These are phyloP conservation scores for Catostylus mosaicus DNA, from an alignment of 30 jellyfish, hydroid and myxozoan genomes.

Conservation along the genomic window DNA sequence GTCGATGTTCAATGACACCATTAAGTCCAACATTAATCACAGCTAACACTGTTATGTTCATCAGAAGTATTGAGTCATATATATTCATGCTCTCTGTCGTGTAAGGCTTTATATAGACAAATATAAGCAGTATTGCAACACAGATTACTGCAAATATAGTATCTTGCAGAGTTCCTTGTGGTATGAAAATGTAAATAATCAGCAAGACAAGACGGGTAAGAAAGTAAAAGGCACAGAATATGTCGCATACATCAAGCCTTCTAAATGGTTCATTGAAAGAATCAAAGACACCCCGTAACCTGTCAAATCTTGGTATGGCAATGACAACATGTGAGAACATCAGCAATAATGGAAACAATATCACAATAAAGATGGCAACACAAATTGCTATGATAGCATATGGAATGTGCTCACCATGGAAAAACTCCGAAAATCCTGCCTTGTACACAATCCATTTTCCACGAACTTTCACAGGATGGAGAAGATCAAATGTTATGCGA, in stretches of 20 bases:
- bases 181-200: conserved; percentile 26
- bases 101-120: conserved; percentile 72
- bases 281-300: conserved; percentile 61
- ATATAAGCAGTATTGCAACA: conserved; percentile 35
- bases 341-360: conserved; percentile 62
- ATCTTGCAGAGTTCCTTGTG: conserved; percentile 58
- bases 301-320: conserved; percentile 19
- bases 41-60: conserved; percentile 51
- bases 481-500: conserved; percentile 72
- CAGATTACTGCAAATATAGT: conserved; percentile 61
- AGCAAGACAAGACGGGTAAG: conserved; percentile 57
- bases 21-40: conserved; percentile 37
- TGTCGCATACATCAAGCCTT: background rate
- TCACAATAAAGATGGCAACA: conserved; percentile 44
- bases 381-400: conserved; percentile 59
- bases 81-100: conserved; percentile 53
- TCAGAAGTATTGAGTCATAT: conserved; percentile 53
- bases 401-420: conserved; percentile 48
- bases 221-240: conserved; percentile 74
- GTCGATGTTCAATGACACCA: conserved; percentile 24
- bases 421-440: conserved; percentile 50
- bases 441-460: conserved; percentile 49
- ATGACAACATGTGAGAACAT: conserved; percentile 55
- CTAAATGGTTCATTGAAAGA: conserved; percentile 58
- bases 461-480: conserved; percentile 56